Conservation (phyloP, 2,797 vertebrate genomes). For the Mus minutoides region DNA sequence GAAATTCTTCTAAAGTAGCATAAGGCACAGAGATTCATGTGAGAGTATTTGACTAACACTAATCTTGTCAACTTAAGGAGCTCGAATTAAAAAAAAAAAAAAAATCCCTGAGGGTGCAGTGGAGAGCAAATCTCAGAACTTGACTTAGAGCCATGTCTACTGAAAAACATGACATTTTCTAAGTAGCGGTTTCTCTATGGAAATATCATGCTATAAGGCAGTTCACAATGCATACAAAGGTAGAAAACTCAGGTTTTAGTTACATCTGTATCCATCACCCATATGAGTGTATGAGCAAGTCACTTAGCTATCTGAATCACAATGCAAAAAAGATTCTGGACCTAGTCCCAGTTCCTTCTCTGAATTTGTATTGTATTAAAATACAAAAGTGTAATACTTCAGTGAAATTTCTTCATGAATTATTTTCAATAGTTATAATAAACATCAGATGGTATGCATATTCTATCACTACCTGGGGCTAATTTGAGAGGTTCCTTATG, state of each 20-base stretch:
- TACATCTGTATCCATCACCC: not conserved
- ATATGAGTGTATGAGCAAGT: constrained; percentile 24
- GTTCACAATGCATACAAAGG: not conserved
- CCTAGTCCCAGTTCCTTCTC: not conserved
- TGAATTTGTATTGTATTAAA: not conserved
- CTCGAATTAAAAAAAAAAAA: constrained; percentile 21
- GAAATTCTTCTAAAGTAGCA: constrained; percentile 20
- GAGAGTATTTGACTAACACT: not conserved
- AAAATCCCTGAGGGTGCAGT: not conserved
- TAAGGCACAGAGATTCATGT: not conserved
- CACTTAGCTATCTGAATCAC: not conserved
- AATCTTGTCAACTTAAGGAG: not conserved
- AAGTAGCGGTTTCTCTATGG: not conserved
- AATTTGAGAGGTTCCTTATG: not conserved
- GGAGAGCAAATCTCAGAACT: not conserved
- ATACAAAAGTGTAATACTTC: not conserved
- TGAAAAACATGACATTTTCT: not conserved
- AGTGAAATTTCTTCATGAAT: not conserved
- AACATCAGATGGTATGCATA: not conserved
- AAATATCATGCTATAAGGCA: not conserved
- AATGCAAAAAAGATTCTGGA: not conserved
- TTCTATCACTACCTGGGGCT: not conserved
- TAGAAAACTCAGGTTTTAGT: not conserved
- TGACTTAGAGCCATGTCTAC: not conserved
- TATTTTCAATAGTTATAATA: constrained; percentile 29